phyloP scores from a whole-genome alignment of 2,888 invertebrate genomes.

The Melanchra persicariae region DNA sequence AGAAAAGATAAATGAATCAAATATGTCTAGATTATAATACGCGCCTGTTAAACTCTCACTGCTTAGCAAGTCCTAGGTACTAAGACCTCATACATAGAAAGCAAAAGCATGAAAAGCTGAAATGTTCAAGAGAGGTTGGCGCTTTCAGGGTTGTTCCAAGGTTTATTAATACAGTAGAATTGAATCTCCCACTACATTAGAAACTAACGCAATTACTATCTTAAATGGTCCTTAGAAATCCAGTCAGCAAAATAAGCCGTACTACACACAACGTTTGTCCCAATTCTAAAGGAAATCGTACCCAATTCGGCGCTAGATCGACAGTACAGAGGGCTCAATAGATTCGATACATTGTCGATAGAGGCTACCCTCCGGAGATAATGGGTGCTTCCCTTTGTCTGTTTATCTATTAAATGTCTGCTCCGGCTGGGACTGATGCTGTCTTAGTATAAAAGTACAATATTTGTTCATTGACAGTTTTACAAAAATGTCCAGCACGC shows the following conservation, averaged over 20 bases:
- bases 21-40: no score
- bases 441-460: neutral
- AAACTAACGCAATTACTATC: slow-evolving; percentile 10
- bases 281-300: slow-evolving; percentile 33
- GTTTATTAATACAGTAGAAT: no score
- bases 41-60: no score
- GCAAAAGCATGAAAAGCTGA: no score
- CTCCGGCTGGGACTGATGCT: neutral
- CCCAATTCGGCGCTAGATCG: slow-evolving; percentile 14
- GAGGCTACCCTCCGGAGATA: slow-evolving; percentile 30
- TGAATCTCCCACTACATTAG: neutral
- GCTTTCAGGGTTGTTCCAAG: no score
- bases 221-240: neutral
- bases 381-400: slow-evolving; percentile 49
- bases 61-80: no score
- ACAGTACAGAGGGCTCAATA: slow-evolving; percentile 31
- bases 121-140: no score
- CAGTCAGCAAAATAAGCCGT: slow-evolving; percentile 18
- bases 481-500: neutral
- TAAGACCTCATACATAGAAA: no score
- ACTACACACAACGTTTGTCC: slow-evolving; percentile 5
- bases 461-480: neutral
- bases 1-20: no score
- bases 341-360: slow-evolving; percentile 27
- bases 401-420: slow-evolving; percentile 51